Evolutionary conservation across 2,113 vertebrate genomes (phyloP), one percentile per base, ranked within the genome.

Genomic region (Brachypteracias leptosomus): DNA sequence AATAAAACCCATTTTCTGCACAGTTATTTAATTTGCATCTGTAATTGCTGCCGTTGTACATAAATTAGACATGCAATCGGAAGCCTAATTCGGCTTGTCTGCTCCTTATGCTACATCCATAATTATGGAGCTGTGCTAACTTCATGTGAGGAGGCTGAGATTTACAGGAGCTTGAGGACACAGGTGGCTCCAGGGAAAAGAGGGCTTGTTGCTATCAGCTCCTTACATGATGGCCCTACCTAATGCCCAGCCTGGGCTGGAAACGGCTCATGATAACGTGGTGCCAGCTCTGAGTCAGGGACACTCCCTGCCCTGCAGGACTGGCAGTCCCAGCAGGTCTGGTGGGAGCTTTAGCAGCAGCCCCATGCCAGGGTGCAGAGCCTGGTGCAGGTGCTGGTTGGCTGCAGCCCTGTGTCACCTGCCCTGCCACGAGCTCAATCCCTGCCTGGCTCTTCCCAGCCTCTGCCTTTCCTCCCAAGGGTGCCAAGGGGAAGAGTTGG

Each of bases 21-120:
- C 76, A 87, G 92, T 96, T 96, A 96, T 94, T 92, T 96, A 95
- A 95, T 96, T 95, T 97, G 90, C 88, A 95, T 94, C 92, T 92
- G 44, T 93, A 96, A 92, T 92, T 92, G 83, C 88, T 65, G 70
- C 79, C 94, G 92, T 97, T 95, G 93, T 93, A 96, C 90, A 86
- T 96, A 96, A 94, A 96, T 93, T 94, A 97, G 96, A 87, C 93
- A 87, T 89, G 92, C 90, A 93, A 94, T 95, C 8, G 8, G 80
- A 90, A 94, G 86, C 85, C 88, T 96, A 95, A 96, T 95, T 86
- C 86, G 61, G 73, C 90, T 93, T 92, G 83, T 90, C 86, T 96
- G 47, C 61, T 88, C 58, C 83, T 93, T 93, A 67, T 95, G 80
- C 92, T 87, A 12, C 76, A 33, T 47, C 83, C 88, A 18, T 77